Base-by-base conservation (phyloP, 2,113 vertebrate genomes). In the Hippocampus mohnikei region DNA sequence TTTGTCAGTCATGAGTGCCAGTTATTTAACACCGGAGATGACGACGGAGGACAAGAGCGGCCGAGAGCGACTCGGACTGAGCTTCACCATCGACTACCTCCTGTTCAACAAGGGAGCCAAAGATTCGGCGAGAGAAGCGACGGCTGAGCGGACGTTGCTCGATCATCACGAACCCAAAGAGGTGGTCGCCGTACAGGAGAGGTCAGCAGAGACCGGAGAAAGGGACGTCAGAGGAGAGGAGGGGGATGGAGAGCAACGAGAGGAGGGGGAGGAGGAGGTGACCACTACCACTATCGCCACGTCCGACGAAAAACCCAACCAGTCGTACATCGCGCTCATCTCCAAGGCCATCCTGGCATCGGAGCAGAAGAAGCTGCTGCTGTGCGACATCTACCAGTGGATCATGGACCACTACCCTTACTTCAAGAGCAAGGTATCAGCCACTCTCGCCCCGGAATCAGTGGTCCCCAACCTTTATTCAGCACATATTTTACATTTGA, bases 341-440 rank as follows among this genome's bases (percentile, higher is more conserved):
- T 94, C 94, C 71, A 93, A 90, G 67, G 92, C 94, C 23, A 95
- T 94, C 82, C 88, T 95, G 81, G 91, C 92, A 0, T 94, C 93
- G 0, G 86, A 90, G 0, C 90, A 92, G 69, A 94, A 95, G 87
- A 95, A 94, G 79, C 91, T 94, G 62, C 81, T 94, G 79, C 88
- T 95, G 3, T 94, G 93, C 8, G 94, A 96, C 69, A 96, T 95
- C 88, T 95, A 95, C 83, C 93, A 93, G 80, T 95, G 94, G 94
- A 94, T 94, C 88, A 95, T 94, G 93, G 93, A 95, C 75, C 88
- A 92, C 50, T 94, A 92, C 71, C 93, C 94, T 2, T 94, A 94
- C 87, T 94, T 94, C 87, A 94, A 93, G 87, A 94, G 93, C 72
- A 94, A 94, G 94, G 93, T 94, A 84, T 3, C 78, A 70, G 60